These are phyloP conservation scores for Heliconius congener DNA, from an alignment of 1,140 invertebrate genomes.

Conservation along the genomic window DNA sequence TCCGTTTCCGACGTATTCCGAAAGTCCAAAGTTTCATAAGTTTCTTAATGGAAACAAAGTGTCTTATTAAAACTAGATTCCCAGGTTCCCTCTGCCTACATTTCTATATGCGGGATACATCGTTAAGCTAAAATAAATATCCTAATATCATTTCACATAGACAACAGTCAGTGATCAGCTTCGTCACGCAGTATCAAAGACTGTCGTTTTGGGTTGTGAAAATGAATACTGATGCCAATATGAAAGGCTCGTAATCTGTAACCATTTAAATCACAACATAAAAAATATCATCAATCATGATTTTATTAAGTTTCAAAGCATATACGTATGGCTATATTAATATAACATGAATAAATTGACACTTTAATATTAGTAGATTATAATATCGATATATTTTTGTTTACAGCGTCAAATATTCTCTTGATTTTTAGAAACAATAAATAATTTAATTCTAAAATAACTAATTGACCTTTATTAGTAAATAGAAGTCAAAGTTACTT, in stretches of 20 bases:
- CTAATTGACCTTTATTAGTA: too few species aligned
- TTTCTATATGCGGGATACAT: too few species aligned
- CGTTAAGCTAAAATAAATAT: too few species aligned
- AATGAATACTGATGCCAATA: neutral
- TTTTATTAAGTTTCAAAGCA: neutral
- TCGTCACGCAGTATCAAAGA: neutral
- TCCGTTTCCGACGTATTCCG: too few species aligned
- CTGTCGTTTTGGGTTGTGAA: neutral
- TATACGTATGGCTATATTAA: neutral
- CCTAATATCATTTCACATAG: too few species aligned
- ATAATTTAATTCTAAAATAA: too few species aligned
- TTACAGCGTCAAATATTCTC: too few species aligned
- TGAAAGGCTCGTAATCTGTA: neutral
- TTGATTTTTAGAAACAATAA: neutral
- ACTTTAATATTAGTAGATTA: neutral
- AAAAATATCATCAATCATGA: conserved; percentile 5
- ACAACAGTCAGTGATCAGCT: neutral
- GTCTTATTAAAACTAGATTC: too few species aligned
- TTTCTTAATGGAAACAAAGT: too few species aligned
- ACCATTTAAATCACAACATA: neutral
- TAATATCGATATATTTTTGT: neutral
- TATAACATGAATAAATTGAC: conserved; percentile 10
- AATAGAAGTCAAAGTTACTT: too few species aligned
- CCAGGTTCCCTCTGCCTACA: too few species aligned
- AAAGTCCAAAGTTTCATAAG: too few species aligned